Evolutionary conservation across 2,888 invertebrate species (phyloP).

Genomic region (Lottia gigantea): DNA sequence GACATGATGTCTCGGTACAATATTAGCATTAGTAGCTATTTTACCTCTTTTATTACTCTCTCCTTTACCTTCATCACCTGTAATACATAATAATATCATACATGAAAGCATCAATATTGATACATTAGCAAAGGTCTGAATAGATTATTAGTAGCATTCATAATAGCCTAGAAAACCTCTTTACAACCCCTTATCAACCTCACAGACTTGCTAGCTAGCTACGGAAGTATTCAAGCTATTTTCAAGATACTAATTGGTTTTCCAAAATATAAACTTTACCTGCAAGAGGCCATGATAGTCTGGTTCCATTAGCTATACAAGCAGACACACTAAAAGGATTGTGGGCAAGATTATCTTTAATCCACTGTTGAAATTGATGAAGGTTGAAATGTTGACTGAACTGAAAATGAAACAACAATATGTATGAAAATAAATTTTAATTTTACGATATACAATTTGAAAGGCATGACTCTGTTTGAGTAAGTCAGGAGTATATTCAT

Average conservation of each 20-base stretch:
- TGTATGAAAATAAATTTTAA: too few species aligned
- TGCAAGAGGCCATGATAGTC: slow-evolving; percentile 65
- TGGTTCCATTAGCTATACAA: slow-evolving; percentile 63
- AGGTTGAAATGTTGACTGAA: slow-evolving; percentile 53
- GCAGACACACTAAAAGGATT: slow-evolving; percentile 67
- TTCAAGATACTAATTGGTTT: background rate
- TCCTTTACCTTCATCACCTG: slow-evolving; percentile 48
- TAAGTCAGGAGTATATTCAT: too few species aligned
- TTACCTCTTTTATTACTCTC: slow-evolving; percentile 56
- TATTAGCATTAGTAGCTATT: slow-evolving; percentile 66
- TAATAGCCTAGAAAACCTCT: too few species aligned
- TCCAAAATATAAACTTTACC: slow-evolving; percentile 39
- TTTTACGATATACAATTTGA: too few species aligned
- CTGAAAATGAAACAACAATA: slow-evolving; percentile 38
- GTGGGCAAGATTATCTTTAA: slow-evolving; percentile 59
- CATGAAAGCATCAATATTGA: too few species aligned
- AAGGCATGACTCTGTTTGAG: too few species aligned
- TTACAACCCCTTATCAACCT: too few species aligned
- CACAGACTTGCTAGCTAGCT: too few species aligned
- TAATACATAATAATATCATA: background rate
- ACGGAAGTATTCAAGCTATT: too few species aligned
- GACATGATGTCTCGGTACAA: slow-evolving; percentile 61
- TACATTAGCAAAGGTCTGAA: too few species aligned
- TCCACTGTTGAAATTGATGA: slow-evolving; percentile 61
- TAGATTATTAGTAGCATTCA: too few species aligned